Evolutionary conservation across 2,888 invertebrate species (phyloP), one percentile per base, ranked within the genome.

Genomic region (Habroteleia sp.): DNA sequence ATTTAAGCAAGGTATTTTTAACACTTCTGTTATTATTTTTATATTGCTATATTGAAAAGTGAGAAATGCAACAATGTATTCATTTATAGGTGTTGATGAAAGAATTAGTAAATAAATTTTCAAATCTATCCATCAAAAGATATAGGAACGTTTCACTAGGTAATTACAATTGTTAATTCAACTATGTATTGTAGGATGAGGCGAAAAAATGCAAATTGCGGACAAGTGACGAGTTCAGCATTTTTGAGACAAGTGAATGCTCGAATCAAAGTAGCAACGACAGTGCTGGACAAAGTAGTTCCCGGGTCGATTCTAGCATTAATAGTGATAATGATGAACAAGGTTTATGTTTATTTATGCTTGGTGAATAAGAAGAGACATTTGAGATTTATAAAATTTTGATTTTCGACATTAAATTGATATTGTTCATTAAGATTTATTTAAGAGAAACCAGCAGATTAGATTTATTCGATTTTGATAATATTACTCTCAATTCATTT

Each of bases 241-340:
- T 88, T 78, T 83, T 91, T 44, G 93, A 93, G 89, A 93, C 93
- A 85, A 93, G 93, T 7, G 93, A 93, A 89, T 93, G 92, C 87
- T 92, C 92, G 78, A 91, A 91, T 37, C 91, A 91, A 80, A 84
- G 83, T 66, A 87, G 84, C 50, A 81, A 78, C 37, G 72, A 66
- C 25, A 78, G 56, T 80, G 80, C 76, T 69, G 77, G 69, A 48
- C 80, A 83, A 44, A 69, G 56, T 73, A 79, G 79, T 58, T 73
- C 79, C 16, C 81, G 79, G 54, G 75, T 73, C 41, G 79, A 79
- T 48, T 80, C 79, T 56, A 82, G 77, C 79, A 82, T 77, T 74
- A 84, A 86, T 35, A 83, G 79, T 74, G 84, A 86, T 63, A 82
- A 85, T 20, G 81, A 80, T 27, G 80, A 84, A 42, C 80, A 86